phyloP scores from a whole-genome alignment of 2,888 invertebrate genomes.

The Dryococelus australis region DNA sequence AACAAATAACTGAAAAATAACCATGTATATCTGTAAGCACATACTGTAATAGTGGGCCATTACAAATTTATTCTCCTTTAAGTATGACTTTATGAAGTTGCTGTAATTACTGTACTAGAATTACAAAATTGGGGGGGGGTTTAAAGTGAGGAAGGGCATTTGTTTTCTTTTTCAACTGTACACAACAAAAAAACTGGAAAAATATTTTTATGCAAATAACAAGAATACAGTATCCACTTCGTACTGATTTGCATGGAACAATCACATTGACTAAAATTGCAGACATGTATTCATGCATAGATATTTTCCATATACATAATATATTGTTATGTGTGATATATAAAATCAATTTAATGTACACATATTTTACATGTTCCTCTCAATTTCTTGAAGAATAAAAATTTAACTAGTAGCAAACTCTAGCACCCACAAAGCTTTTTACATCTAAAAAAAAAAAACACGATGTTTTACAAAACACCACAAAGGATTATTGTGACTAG shows the following conservation, averaged over 20 bases:
- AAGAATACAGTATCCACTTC: neutral
- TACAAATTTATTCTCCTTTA: too few relatives aligned
- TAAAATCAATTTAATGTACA: neutral
- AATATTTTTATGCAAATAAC: neutral
- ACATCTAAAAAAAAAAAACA: neutral
- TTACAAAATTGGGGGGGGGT: too few relatives aligned
- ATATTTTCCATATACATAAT: neutral
- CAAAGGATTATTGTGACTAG: neutral
- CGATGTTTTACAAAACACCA: neutral
- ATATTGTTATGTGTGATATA: neutral
- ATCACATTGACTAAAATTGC: too few relatives aligned
- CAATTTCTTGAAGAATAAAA: too few relatives aligned
- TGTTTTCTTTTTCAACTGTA: too few relatives aligned
- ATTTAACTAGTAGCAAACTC: neutral
- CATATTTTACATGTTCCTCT: neutral
- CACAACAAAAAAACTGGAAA: too few relatives aligned
- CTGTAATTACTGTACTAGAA: too few relatives aligned
- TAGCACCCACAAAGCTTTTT: constrained; percentile 16
- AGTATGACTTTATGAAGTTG: too few relatives aligned
- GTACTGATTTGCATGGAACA: neutral
- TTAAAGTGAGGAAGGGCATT: too few relatives aligned
- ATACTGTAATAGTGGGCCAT: too few relatives aligned
- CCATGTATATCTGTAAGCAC: too few relatives aligned
- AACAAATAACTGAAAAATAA: too few relatives aligned
- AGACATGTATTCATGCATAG: neutral